phyloP scores from a whole-genome alignment of 2,888 invertebrate genomes.

The Ectropis crepuscularia region DNA sequence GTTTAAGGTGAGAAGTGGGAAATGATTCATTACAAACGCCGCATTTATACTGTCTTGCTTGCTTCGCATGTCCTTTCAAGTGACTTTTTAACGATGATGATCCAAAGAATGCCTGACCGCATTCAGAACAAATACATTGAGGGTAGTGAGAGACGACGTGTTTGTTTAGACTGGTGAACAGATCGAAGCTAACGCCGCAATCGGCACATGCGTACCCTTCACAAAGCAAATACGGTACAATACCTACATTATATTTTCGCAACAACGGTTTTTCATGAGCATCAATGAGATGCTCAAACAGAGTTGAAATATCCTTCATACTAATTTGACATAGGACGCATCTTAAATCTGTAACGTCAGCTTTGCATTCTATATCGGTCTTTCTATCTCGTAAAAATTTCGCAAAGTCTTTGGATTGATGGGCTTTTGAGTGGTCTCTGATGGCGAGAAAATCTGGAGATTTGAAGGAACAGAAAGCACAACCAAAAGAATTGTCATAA shows the following conservation, averaged over 20 bases:
- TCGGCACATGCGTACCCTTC: constrained; percentile 28
- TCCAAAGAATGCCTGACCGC: constrained; percentile 58
- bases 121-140: constrained; percentile 68
- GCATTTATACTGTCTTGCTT: constrained; percentile 3
- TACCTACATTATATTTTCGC: constrained; percentile 44
- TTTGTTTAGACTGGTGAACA: constrained; percentile 37
- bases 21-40: constrained; percentile 60
- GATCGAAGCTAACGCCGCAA: constrained; percentile 15
- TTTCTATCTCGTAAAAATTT: constrained; percentile 11
- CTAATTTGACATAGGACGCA: constrained; percentile 61
- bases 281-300: constrained; percentile 60
- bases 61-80: constrained; percentile 1
- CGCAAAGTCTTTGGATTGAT: constrained; percentile 1
- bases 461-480: constrained; percentile 13
- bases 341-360: constrained; percentile 62
- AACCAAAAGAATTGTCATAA: constrained; percentile 10
- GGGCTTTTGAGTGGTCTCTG: constrained; percentile 4
- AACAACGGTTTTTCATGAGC: constrained; percentile 59
- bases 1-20: constrained; percentile 49
- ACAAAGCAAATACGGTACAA: constrained; percentile 44
- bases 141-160: constrained; percentile 71
- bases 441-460: constrained; percentile 15
- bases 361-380: constrained; percentile 50
- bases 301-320: constrained; percentile 53
- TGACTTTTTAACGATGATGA: constrained; percentile 3